phyloP scores from a whole-genome alignment of 2,113 vertebrate genomes.

The Chloebia gouldiae region DNA sequence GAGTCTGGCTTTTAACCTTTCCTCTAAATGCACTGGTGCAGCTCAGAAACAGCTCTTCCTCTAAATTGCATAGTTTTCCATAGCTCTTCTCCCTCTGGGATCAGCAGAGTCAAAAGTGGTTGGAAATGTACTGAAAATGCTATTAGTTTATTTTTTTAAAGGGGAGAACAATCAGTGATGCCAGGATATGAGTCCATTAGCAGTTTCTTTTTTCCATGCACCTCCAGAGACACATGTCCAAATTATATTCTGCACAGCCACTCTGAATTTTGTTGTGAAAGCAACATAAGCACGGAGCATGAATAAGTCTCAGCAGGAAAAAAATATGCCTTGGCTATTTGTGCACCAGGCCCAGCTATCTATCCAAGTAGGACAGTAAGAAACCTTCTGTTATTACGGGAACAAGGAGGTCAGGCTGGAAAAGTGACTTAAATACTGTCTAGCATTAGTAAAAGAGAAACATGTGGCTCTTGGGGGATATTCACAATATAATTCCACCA shows the following conservation, averaged over 20 bases:
- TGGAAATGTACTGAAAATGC: slow-evolving; percentile 19
- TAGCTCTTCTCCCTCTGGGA: slow-evolving; percentile 14
- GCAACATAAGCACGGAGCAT: background rate
- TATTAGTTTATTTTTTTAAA: background rate
- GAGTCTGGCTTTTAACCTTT: slow-evolving; percentile 24
- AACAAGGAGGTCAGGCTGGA: background rate
- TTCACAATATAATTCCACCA: background rate
- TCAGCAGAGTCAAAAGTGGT: background rate
- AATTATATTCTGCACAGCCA: background rate
- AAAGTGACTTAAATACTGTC: background rate
- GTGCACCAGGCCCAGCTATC: background rate
- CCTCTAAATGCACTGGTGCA: background rate
- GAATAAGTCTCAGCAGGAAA: background rate
- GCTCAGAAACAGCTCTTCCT: slow-evolving; percentile 1
- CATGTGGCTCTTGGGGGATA: background rate
- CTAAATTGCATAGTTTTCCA: background rate
- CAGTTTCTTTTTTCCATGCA: background rate
- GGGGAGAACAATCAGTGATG: background rate
- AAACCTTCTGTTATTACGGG: fast-evolving
- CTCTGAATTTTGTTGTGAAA: background rate
- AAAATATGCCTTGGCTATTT: background rate
- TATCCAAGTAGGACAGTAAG: background rate
- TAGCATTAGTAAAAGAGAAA: background rate
- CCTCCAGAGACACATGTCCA: background rate
- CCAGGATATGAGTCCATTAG: background rate